A percentile compares a stretch with the other conserved stretches of the same genome.
Evolutionary conservation across 1,140 invertebrate genomes (phyloP).

Genomic region (Aporrectodea caliginosa): DNA sequence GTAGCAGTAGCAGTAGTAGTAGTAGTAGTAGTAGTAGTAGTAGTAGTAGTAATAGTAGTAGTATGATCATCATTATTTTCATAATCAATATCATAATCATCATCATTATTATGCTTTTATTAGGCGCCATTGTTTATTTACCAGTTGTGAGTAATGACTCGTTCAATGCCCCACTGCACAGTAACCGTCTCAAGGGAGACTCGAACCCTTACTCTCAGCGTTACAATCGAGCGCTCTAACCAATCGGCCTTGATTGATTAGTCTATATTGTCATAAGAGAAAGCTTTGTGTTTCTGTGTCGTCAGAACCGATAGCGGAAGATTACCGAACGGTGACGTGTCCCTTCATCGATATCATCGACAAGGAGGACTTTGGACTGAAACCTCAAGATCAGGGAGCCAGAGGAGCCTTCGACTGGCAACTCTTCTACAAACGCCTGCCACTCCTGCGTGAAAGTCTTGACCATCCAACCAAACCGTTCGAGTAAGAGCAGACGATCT

Average conservation of each 20-base stretch:
- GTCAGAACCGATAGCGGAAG: conserved; percentile 78
- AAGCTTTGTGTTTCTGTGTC: conserved; percentile 23
- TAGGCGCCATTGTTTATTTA: not conserved
- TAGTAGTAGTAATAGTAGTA: too few relatives aligned
- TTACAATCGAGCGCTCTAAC: too few relatives aligned
- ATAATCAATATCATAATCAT: too few relatives aligned
- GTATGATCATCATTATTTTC: too few relatives aligned
- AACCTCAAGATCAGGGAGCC: conserved; percentile 88
- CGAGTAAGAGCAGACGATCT: conserved; percentile 63
- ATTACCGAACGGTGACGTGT: conserved; percentile 85
- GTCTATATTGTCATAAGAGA: too few relatives aligned
- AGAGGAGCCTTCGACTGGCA: conserved; percentile 95
- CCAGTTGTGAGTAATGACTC: not conserved
- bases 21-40: too few relatives aligned
- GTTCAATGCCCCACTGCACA: too few relatives aligned
- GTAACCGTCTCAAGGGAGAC: too few relatives aligned
- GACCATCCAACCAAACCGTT: conserved; percentile 82
- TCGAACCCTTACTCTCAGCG: too few relatives aligned
- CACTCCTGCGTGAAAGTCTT: conserved; percentile 74
- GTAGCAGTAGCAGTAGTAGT: too few relatives aligned
- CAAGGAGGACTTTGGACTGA: conserved; percentile 86
- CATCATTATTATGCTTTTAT: too few relatives aligned
- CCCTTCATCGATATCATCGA: conserved; percentile 95
- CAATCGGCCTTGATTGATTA: conserved; percentile 20
- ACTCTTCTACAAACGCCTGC: conserved; percentile 90